phyloP scores from a whole-genome alignment of 2,113 vertebrate genomes.

The Laticauda laticaudata region DNA sequence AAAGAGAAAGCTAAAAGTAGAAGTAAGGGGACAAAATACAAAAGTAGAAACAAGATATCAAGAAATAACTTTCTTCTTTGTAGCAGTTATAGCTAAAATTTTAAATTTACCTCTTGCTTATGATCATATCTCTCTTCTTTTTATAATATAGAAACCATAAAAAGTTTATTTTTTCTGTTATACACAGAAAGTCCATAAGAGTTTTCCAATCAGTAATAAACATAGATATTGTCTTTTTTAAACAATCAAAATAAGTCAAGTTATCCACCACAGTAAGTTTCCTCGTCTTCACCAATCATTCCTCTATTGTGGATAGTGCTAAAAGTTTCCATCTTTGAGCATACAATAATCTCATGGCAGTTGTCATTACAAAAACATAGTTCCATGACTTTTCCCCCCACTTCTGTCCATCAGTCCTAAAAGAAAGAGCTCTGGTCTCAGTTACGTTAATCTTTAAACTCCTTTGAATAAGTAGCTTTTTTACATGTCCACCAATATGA shows the following conservation, averaged over 20 bases:
- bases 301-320: background rate
- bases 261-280: background rate
- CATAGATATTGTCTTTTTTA: background rate
- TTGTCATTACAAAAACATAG: background rate
- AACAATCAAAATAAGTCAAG: background rate
- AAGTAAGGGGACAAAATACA: background rate
- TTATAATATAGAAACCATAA: background rate
- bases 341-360: background rate
- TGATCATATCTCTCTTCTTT: background rate
- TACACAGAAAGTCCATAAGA: background rate
- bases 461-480: background rate
- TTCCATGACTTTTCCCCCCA: background rate
- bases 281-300: background rate
- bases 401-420: background rate
- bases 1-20: background rate
- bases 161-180: background rate
- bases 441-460: background rate
- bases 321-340: background rate
- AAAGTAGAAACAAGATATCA: background rate
- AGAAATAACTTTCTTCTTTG: background rate
- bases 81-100: background rate
- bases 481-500: background rate
- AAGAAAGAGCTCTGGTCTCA: background rate
- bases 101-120: background rate
- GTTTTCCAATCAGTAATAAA: background rate